Base-by-base conservation (phyloP, 2,113 vertebrate genomes). In the Climacteris rufus region DNA sequence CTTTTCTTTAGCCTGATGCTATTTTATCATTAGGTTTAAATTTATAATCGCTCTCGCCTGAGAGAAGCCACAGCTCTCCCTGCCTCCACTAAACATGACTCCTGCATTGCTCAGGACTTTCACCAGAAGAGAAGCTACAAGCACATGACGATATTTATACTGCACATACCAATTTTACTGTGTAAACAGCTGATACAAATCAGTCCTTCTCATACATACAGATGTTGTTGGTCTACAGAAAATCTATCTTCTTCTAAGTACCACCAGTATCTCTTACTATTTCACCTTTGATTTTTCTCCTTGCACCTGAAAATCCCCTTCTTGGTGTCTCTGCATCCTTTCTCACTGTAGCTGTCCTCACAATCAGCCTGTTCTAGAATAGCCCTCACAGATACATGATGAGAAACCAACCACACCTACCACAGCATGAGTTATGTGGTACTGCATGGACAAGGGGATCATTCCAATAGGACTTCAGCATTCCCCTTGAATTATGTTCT, bases 401-500 rank as follows among this genome's bases (percentile, higher is more conserved):
- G 1, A 54, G 35, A 94, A 11, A 77, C 9, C 54, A 87, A 18
- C 35, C 45, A 76, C 27, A 17, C 12, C 52, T n/a, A n/a, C 1
- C 45, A 69, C 1, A 90, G 54, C 39, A 16, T 0, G 4, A 40
- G 15, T 50, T 59, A 23, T 2, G 21, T 2, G 30, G 14, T 44
- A 59, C 10, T 70, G 18, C 27, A 33, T 0, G 6, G 30, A 42
- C 33, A 66, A 65, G 45, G 40, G 15, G n/a, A 30, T 11, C n/a
- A 54, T 39, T 79, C 40, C 40, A 82, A 15, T 1, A 52, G 25
- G 22, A 69, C 11, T n/a, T 23, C 8, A 23, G 35, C 40, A 85
- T 31, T 82, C 6, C 2, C 12, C 3, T 13, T 44, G 11, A 37
- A 12, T 2, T 44, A 4, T 15, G 53, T 59, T n/a, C 0, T 6